Conservation (phyloP, 2,113 vertebrate species). For the Sula dactylatra region DNA sequence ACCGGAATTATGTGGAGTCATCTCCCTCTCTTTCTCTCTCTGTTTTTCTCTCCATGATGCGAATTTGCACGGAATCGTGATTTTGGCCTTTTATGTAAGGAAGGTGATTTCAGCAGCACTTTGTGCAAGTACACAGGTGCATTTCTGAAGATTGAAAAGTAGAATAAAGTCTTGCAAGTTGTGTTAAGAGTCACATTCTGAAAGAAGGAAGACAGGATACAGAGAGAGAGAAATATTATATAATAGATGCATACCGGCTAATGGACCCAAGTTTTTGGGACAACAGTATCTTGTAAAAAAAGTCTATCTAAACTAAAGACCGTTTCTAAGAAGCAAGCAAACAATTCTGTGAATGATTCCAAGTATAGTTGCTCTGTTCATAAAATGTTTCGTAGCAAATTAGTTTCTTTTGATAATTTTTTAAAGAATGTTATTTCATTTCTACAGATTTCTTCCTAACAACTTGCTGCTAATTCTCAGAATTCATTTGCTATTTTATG, state of each 20-base stretch:
- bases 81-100: background rate
- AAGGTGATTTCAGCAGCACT: background rate
- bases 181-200: background rate
- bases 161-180: background rate
- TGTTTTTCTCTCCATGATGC: background rate
- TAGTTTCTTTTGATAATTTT: background rate
- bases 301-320: background rate
- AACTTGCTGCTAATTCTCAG: background rate
- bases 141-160: background rate
- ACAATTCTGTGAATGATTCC: background rate
- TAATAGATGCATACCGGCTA: background rate
- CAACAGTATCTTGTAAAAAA: background rate
- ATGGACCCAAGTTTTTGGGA: too few relatives aligned
- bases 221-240: background rate
- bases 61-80: background rate
- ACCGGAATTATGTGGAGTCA: accelerated
- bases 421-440: background rate
- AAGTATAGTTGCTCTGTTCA: background rate
- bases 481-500: background rate
- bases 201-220: background rate
- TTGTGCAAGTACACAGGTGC: background rate
- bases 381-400: background rate
- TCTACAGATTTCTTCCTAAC: background rate
- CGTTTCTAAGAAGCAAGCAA: background rate
- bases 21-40: background rate